phyloP scores from a whole-genome alignment of 2,113 vertebrate genomes.

The Syrrhaptes paradoxus region DNA sequence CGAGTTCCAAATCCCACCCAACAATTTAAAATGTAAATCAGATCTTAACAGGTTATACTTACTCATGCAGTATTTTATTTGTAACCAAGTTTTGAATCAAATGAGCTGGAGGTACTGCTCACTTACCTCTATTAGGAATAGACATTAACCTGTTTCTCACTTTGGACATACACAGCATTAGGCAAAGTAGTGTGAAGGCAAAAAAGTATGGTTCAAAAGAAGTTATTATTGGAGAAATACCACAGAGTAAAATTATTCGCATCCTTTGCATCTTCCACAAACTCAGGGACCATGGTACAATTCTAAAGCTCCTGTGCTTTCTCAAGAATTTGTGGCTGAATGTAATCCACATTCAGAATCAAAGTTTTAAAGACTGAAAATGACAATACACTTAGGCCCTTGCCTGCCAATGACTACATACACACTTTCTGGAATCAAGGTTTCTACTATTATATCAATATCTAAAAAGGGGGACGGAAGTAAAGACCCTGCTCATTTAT shows the following conservation, averaged over 20 bases:
- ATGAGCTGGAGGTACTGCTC: not conserved
- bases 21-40: not conserved
- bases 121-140: not conserved
- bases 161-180: not conserved
- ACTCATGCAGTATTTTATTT: not conserved
- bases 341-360: not conserved
- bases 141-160: not conserved
- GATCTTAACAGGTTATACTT: not conserved
- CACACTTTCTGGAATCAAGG: not conserved
- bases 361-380: not conserved
- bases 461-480: not conserved
- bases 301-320: not conserved
- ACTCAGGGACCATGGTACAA: not conserved
- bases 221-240: not conserved
- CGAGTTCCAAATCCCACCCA: not conserved
- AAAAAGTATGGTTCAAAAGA: not conserved
- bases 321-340: not conserved
- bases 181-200: not conserved
- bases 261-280: not conserved
- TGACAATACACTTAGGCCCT: not conserved
- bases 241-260: not conserved
- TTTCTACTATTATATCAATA: not conserved
- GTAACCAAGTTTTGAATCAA: not conserved
- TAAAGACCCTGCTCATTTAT: not conserved
- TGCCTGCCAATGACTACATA: not conserved